These are phyloP conservation scores for Sycophaga agraensis DNA, from an alignment of 1,140 invertebrate genomes.

Conservation along the genomic window DNA sequence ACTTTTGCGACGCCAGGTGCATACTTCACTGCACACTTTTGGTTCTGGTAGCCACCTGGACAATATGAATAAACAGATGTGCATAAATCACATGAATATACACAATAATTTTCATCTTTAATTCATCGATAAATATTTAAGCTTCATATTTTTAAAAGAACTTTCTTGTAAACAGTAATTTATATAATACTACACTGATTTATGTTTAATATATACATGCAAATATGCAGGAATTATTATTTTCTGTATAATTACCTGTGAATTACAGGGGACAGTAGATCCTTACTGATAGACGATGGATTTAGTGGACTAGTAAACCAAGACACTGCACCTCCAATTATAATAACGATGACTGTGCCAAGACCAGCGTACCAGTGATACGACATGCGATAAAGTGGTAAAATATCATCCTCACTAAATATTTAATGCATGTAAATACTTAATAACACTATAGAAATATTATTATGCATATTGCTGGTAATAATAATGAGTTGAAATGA, in stretches of 20 bases:
- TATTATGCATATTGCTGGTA: too few species aligned
- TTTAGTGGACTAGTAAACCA: slow-evolving; percentile 67
- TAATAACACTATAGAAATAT: too few species aligned
- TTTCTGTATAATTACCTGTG: too few species aligned
- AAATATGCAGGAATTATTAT: too few species aligned
- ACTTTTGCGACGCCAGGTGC: slow-evolving; percentile 14
- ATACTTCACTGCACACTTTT: not conserved
- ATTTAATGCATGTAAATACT: slow-evolving; percentile 18
- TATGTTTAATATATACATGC: too few species aligned
- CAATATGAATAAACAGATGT: too few species aligned
- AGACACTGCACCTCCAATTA: slow-evolving; percentile 68
- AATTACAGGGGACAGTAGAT: slow-evolving; percentile 64
- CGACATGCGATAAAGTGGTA: slow-evolving; percentile 71
- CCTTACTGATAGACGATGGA: slow-evolving; percentile 61
- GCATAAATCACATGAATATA: not conserved
- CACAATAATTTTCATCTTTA: too few species aligned
- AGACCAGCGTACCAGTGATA: slow-evolving; percentile 78
- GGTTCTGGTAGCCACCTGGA: slow-evolving; percentile 35
- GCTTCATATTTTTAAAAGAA: too few species aligned
- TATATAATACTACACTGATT: too few species aligned
- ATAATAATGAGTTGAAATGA: too few species aligned
- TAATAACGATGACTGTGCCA: slow-evolving; percentile 63
- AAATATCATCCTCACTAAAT: slow-evolving; percentile 57
- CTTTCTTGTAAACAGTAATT: too few species aligned
- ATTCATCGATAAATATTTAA: too few species aligned